Evolutionary conservation across 2,888 invertebrate species (phyloP), one percentile per base, ranked within the genome.

Genomic region (Hyppa rectilinea): DNA sequence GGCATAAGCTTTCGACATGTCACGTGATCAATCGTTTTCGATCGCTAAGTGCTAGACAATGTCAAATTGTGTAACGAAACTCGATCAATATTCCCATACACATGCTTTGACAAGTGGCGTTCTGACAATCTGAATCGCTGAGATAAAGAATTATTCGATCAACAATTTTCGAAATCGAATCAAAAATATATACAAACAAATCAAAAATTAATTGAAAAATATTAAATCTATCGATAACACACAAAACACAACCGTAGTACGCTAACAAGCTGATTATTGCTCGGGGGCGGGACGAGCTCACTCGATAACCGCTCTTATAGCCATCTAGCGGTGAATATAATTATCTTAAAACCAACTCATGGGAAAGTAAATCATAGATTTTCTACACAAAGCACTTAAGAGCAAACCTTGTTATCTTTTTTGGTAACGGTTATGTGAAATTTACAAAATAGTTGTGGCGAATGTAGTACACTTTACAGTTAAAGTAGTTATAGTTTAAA

Each of bases 251-350:
- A 81, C 88, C 87, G 79, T 72, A 75, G 78, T 70, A 66, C 75
- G 80, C 82, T 91, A 93, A 92, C 90, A 89, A 93, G 90, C 90
- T 89, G 91, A 93, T 94, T 92, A 93, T 90, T 88, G 92, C 87
- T 84, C 85, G 86, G 86, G 88, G 93, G 92, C 91, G 92, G 89
- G 89, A 87, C 88, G 75, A 86, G 83, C 85, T 87, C 86, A 90
- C 88, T 91, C 92, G 88, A 90, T 92, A 92, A 91, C 90, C 85
- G 85, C 90, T 90, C 87, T 89, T 88, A 87, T 81, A 84, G 82
- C 85, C 85, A 87, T 84, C 85, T 89, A 90, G 87, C 87, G 87
- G 87, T 87, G 89, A 89, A 90, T 87, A 89, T 89, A 91, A 92
- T 92, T 92, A 90, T 87, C 87, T 85, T 74, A 84, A 90, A 91